These are phyloP conservation scores for Microcebus murinus DNA, from an alignment of 2,113 vertebrate species.

Conservation along the genomic window DNA sequence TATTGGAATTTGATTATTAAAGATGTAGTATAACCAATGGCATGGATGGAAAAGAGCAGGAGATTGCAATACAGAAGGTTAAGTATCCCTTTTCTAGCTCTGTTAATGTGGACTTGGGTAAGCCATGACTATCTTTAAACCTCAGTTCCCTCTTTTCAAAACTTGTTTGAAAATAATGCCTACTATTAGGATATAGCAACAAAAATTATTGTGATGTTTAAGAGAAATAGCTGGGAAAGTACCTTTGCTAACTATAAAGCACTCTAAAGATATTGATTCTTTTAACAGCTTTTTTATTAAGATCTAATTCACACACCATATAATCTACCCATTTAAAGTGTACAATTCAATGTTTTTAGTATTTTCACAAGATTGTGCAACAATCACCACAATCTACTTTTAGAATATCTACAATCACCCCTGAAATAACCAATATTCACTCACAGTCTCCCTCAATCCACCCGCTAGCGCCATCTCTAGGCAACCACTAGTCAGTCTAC, in stretches of 20 bases:
- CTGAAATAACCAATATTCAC: not conserved
- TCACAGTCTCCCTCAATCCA: not conserved
- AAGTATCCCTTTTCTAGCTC: not conserved
- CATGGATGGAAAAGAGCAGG: not conserved
- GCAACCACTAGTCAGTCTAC: not conserved
- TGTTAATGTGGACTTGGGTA: not conserved
- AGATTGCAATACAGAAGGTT: not conserved
- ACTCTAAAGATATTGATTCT: not conserved
- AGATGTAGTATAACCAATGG: not conserved
- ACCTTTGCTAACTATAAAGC: not conserved
- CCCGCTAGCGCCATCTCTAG: not conserved
- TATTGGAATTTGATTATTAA: not conserved
- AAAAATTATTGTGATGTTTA: not conserved
- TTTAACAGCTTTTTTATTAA: not conserved
- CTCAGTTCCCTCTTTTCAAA: not conserved
- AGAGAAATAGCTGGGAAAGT: slow-evolving; percentile 15
- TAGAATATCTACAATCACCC: not conserved
- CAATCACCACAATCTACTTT: not conserved
- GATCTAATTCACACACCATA: not conserved
- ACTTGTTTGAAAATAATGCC: not conserved
- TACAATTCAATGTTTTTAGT: not conserved
- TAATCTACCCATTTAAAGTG: not conserved
- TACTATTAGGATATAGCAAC: not conserved
- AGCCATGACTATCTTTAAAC: not conserved
- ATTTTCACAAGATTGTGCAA: not conserved